Percentiles rank a stretch among this genome's conserved stretches.
phyloP scores from a whole-genome alignment of 2,113 vertebrate species.

The Zosterops pallidus region DNA sequence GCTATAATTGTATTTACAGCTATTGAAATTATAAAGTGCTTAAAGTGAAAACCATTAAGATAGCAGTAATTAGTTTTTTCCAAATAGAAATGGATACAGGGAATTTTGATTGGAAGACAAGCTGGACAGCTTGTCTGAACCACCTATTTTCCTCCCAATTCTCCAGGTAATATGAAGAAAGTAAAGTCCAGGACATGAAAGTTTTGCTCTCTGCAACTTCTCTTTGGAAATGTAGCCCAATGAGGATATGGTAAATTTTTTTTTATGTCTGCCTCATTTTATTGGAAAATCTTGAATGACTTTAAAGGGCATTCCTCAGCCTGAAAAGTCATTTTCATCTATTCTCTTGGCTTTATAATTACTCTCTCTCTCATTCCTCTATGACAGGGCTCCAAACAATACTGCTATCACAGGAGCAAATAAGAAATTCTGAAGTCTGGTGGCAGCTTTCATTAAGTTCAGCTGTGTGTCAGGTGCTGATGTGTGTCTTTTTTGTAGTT shows the following conservation, averaged over 20 bases:
- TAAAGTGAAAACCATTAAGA: background rate
- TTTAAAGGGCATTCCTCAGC: background rate
- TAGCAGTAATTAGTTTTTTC: background rate
- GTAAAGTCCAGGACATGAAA: background rate
- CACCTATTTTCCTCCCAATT: background rate
- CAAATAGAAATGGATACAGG: background rate
- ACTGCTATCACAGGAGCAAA: accelerated
- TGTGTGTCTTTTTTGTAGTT: background rate
- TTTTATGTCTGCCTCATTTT: background rate
- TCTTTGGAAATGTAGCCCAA: background rate
- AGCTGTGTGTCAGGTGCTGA: background rate
- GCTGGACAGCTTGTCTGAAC: background rate
- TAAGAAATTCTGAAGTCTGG: background rate
- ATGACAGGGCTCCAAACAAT: background rate
- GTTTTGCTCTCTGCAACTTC: background rate
- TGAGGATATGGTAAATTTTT: background rate
- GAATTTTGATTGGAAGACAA: background rate
- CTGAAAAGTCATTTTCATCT: background rate
- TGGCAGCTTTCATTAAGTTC: background rate
- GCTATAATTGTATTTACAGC: background rate
- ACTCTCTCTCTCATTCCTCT: background rate
- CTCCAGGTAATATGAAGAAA: background rate
- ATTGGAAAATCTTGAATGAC: background rate
- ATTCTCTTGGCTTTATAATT: background rate
- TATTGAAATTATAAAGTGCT: background rate